These are phyloP conservation scores for Sminthopsis crassicaudata DNA, from an alignment of 2,113 vertebrate genomes.

Conservation along the genomic window DNA sequence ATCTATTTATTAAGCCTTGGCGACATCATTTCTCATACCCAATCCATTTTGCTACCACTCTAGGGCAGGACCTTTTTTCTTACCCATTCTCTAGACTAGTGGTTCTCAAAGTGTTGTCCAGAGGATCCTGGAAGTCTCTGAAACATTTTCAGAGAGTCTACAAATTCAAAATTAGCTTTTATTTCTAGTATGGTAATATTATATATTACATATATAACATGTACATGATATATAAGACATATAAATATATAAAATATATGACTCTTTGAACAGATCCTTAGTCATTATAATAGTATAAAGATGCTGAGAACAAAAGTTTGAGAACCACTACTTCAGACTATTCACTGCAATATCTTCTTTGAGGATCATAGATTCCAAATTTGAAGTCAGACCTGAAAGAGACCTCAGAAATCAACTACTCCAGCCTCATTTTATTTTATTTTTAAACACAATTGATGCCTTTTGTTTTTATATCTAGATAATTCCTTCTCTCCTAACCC, in stretches of 20 bases:
- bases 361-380: background rate
- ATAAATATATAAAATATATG: too few relatives aligned
- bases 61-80: background rate
- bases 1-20: background rate
- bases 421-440: background rate
- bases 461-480: background rate
- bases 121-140: too few relatives aligned
- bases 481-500: background rate
- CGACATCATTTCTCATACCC: background rate
- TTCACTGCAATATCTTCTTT: background rate
- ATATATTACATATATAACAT: too few relatives aligned
- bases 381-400: background rate
- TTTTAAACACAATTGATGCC: background rate
- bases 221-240: too few relatives aligned
- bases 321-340: background rate
- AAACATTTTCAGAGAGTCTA: too few relatives aligned
- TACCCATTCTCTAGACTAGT: background rate
- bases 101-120: too few relatives aligned
- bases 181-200: too few relatives aligned
- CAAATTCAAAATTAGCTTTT: too few relatives aligned
- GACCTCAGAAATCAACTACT: background rate
- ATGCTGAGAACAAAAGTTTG: too few relatives aligned
- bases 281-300: too few relatives aligned
- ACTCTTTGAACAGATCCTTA: too few relatives aligned
- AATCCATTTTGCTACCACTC: background rate